phyloP scores from a whole-genome alignment of 2,888 invertebrate species.

The Hoplodrina ambigua region DNA sequence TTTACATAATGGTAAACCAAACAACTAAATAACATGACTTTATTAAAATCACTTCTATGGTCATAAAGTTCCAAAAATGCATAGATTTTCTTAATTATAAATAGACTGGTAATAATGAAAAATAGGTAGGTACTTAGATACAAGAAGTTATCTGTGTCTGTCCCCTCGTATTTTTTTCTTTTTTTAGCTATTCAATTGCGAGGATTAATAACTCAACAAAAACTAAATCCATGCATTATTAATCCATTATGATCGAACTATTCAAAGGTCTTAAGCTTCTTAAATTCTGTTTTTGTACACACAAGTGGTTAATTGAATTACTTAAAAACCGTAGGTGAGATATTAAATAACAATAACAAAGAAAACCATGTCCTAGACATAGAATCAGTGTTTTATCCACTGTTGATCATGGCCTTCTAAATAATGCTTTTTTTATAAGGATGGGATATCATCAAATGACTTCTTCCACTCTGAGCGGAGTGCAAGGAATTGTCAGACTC shows the following conservation, averaged over 20 bases:
- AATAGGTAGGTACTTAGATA: background rate
- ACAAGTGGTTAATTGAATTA: slow-evolving; percentile 12
- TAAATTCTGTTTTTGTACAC: background rate
- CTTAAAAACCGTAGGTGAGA: slow-evolving; percentile 18
- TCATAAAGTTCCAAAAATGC: background rate
- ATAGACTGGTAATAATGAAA: background rate
- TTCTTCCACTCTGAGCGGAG: no score
- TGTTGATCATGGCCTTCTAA: no score
- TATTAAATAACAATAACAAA: background rate
- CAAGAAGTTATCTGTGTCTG: background rate
- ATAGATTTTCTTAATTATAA: background rate
- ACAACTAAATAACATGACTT: no score
- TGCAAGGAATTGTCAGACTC: no score
- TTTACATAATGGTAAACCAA: no score
- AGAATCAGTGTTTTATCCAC: no score
- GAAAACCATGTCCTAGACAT: no score
- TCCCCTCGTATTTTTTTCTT: background rate
- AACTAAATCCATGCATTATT: background rate
- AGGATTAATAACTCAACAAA: background rate
- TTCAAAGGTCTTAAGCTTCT: background rate
- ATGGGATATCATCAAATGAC: no score
- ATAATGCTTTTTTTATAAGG: no score
- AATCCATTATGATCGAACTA: background rate
- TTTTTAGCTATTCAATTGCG: background rate
- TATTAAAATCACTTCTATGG: background rate